Conservation (phyloP, 2,888 invertebrate species). For the Epistrophella euchroma region DNA sequence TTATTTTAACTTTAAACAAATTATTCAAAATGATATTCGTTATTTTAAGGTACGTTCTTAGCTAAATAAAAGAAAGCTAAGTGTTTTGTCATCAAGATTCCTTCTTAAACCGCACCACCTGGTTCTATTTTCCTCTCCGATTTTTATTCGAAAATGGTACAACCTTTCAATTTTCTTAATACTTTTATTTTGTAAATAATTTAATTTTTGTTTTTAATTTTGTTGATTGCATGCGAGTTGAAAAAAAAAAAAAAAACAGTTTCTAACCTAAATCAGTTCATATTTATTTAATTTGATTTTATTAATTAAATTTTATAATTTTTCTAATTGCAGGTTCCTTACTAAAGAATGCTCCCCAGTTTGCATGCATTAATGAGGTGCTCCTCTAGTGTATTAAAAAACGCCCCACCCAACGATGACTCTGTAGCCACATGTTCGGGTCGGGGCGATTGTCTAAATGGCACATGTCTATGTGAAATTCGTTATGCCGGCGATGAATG, state of each 20-base stretch:
- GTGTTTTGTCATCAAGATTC: too few relatives aligned
- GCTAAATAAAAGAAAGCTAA: too few relatives aligned
- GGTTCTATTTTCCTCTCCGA: too few relatives aligned
- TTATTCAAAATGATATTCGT: background rate
- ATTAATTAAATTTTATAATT: background rate
- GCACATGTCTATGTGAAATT: slow-evolving; percentile 96
- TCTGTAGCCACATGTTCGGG: slow-evolving; percentile 88
- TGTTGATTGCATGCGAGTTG: background rate
- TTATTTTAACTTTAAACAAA: background rate
- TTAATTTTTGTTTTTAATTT: background rate
- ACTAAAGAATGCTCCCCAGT: slow-evolving; percentile 83
- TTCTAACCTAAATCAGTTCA: too few relatives aligned
- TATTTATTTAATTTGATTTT: background rate
- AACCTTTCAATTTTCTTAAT: too few relatives aligned
- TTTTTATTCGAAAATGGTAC: too few relatives aligned
- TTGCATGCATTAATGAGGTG: slow-evolving; percentile 84
- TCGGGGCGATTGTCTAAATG: slow-evolving; percentile 95
- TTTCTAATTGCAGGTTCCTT: slow-evolving; percentile 78
- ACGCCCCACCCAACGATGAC: slow-evolving; percentile 78
- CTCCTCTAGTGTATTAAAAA: slow-evolving; percentile 82
- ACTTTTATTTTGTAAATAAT: background rate
- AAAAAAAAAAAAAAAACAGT: background rate
- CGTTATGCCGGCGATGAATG: slow-evolving; percentile 93
- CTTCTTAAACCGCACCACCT: too few relatives aligned
- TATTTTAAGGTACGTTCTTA: background rate